Evolutionary conservation across 2,113 vertebrate species (phyloP).

Genomic region (Spermophilus dauricus): DNA sequence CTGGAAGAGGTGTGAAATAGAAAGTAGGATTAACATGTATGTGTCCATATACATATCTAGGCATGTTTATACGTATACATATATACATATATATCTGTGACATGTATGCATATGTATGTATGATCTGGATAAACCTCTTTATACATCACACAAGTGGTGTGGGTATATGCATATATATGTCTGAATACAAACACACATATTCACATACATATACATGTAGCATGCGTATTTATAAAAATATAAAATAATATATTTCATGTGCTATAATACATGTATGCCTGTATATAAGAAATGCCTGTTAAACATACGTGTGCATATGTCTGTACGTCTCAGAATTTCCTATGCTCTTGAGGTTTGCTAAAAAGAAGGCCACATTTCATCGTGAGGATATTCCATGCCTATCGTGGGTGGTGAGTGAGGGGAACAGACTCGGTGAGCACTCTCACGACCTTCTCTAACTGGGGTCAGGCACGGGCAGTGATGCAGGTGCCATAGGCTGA

Average conservation of each 20-base stretch:
- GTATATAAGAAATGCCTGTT: neutral
- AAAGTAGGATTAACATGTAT: neutral
- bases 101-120: neutral
- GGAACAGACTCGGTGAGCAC: neutral
- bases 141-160: neutral
- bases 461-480: neutral
- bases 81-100: neutral
- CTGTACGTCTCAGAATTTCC: neutral
- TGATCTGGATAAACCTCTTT: neutral
- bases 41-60: neutral
- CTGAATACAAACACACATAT: neutral
- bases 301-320: neutral
- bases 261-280: neutral
- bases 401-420: neutral
- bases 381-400: neutral
- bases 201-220: neutral
- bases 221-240: neutral
- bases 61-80: neutral
- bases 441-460: neutral
- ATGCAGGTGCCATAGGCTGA: fast-evolving
- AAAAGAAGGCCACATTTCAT: neutral
- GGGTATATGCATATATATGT: neutral
- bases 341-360: neutral
- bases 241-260: neutral
- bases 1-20: neutral